These are phyloP conservation scores for Mactra quadrangularis DNA, from an alignment of 1,140 invertebrate genomes.

Conservation along the genomic window DNA sequence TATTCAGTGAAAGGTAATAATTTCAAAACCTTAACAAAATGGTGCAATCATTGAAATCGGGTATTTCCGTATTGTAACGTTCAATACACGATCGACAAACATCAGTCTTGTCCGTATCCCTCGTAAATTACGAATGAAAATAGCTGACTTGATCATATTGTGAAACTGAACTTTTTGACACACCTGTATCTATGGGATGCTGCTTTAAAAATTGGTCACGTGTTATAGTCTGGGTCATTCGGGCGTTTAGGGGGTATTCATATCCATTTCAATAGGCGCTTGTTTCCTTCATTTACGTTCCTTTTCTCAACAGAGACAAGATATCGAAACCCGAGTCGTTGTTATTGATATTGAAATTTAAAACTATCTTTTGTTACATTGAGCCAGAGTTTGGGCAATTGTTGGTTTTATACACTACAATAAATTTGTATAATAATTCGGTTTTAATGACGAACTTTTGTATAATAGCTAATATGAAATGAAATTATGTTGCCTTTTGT, in stretches of 20 bases:
- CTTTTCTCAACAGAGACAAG: conserved; percentile 44
- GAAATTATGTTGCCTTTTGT: too few relatives aligned
- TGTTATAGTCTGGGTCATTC: conserved; percentile 38
- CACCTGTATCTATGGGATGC: too few relatives aligned
- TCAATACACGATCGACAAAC: too few relatives aligned
- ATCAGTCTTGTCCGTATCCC: too few relatives aligned
- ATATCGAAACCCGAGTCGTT: conserved; percentile 33
- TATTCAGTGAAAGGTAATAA: too few relatives aligned
- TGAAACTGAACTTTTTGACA: too few relatives aligned
- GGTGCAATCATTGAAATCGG: too few relatives aligned
- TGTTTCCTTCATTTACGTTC: conserved; percentile 21
- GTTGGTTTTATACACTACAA: conserved; percentile 34
- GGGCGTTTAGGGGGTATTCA: conserved; percentile 32
- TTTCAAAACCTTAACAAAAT: too few relatives aligned
- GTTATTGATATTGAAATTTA: conserved; percentile 35
- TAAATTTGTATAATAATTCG: conserved; percentile 41
- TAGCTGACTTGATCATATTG: too few relatives aligned
- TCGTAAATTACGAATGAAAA: too few relatives aligned
- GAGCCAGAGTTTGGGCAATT: background rate
- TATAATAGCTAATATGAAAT: conserved; percentile 23
- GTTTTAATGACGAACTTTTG: conserved; percentile 40
- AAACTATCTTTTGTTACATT: conserved; percentile 33
- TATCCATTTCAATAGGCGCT: background rate
- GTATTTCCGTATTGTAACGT: too few relatives aligned
- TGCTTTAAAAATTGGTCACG: conserved; percentile 14